Evolutionary conservation across 2,113 vertebrate species (phyloP).

Genomic region (Microtus pennsylvanicus): DNA sequence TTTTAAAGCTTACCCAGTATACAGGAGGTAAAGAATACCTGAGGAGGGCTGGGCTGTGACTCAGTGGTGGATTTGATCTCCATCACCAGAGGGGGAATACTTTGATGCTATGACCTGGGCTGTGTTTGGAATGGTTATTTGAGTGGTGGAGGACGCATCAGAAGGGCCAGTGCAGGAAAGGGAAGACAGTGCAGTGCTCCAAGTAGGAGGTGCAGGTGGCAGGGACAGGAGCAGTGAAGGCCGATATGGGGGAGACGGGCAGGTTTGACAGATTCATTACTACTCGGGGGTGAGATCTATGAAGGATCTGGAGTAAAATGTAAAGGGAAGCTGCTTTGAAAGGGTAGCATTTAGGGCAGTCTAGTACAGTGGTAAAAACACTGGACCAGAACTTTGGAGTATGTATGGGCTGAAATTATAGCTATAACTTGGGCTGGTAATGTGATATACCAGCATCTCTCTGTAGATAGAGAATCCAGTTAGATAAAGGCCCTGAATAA

Average conservation of each 20-base stretch:
- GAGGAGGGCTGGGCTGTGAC: neutral
- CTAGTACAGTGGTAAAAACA: neutral
- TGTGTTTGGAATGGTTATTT: conserved; percentile 16
- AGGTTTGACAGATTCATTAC: neutral
- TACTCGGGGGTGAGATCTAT: neutral
- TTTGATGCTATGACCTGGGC: neutral
- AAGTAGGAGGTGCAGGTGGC: neutral
- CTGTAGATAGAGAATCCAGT: neutral
- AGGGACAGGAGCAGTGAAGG: neutral
- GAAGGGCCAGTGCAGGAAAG: neutral
- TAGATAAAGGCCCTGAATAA: neutral
- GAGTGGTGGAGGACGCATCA: neutral
- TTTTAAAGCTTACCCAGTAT: neutral
- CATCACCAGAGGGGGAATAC: neutral
- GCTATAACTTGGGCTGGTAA: neutral
- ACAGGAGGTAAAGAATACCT: neutral
- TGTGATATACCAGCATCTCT: neutral
- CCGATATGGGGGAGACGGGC: neutral
- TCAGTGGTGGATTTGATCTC: neutral
- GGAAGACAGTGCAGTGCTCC: neutral
- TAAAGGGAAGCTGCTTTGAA: neutral
- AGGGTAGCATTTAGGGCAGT: neutral
- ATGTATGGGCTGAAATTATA: neutral
- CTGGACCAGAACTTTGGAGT: neutral
- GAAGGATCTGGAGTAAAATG: neutral